Evolutionary conservation across 2,113 vertebrate genomes (phyloP), one percentile per base, ranked within the genome.

Genomic region (Athene noctua): DNA sequence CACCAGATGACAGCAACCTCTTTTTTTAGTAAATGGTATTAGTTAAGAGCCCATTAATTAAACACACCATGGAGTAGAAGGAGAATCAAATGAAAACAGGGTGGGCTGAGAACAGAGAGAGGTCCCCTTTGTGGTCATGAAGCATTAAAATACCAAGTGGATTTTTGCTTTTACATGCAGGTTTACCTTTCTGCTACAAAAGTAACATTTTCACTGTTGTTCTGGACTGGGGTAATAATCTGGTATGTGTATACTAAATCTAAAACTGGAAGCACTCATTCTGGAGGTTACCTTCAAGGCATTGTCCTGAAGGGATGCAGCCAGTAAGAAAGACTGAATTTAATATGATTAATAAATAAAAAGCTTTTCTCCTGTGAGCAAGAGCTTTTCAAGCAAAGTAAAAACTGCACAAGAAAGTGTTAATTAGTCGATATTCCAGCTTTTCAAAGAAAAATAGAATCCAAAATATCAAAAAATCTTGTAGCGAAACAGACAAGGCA

Each of bases 221-320:
- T 66, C 49, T 15, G 16, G 22, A 47, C 21, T 36, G 51, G 2
- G 4, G 40, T 42, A 58, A 54, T 27, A 71, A 78, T 11, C 59
- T 6, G 3, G 6, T 6, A 6, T 1, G 7, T 0, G 11, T 17
- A 32, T 2, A 2, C 30, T 9, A 58, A 78, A 54, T 26, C 13
- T 77, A 58, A 21, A 73, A 44, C 34, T 54, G 63, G 72, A 74
- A 22, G 34, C 9, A 13, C 82, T 70, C 44, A 2, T 46, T 51
- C 65, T 18, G 29, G 4, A 38, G 38, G 22, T 23, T 88, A 32
- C 46, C 49, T 40, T 32, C 63, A 32, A 36, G 25, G 23, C 52
- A 15, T 17, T 88, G 32, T 54, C 49, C 46, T 62, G 26, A 68
- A 88, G 34, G 46, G 63, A 26, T 8, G 21, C n/a, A 79, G 30